Evolutionary conservation across 2,797 vertebrate species (phyloP).

Genomic region (Delichon dasypus): DNA sequence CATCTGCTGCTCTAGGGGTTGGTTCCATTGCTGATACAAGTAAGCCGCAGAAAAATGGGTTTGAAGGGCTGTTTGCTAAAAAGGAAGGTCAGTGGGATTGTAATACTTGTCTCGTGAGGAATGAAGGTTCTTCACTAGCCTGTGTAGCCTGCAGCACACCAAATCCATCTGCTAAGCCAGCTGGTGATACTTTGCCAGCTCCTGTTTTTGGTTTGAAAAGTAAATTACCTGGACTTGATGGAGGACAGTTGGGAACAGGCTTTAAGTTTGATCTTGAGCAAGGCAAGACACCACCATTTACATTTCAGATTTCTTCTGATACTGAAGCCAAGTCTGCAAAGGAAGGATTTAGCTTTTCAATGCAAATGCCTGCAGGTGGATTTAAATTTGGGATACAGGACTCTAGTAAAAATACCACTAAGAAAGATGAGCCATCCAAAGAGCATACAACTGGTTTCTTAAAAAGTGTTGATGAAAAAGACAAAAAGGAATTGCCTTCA

Average conservation of each 20-base stretch:
- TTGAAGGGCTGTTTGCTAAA: constrained; percentile 79
- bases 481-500: constrained; percentile 73
- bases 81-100: constrained; percentile 92
- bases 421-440: constrained; percentile 46
- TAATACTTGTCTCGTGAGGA: constrained; percentile 80
- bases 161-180: constrained; percentile 78
- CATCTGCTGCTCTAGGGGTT: constrained; percentile 42
- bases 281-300: constrained; percentile 76
- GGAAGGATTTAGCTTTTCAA: constrained; percentile 85
- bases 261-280: constrained; percentile 89
- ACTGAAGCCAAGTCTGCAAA: constrained; percentile 71
- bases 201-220: constrained; percentile 63
- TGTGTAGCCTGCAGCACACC: constrained; percentile 82
- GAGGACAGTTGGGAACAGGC: constrained; percentile 77
- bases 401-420: constrained; percentile 58
- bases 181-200: constrained; percentile 12
- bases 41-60: constrained; percentile 69
- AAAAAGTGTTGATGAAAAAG: constrained; percentile 80
- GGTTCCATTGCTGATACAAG: constrained; percentile 32
- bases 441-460: constrained; percentile 75
- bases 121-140: constrained; percentile 73
- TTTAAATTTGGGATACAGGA: constrained; percentile 93
- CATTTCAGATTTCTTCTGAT: constrained; percentile 80
- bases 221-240: constrained; percentile 67
- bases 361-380: constrained; percentile 72